Percentiles rank a stretch among this genome's conserved stretches.
Evolutionary conservation across 1,140 invertebrate species (phyloP).

Genomic region (Diabrotica virgifera): DNA sequence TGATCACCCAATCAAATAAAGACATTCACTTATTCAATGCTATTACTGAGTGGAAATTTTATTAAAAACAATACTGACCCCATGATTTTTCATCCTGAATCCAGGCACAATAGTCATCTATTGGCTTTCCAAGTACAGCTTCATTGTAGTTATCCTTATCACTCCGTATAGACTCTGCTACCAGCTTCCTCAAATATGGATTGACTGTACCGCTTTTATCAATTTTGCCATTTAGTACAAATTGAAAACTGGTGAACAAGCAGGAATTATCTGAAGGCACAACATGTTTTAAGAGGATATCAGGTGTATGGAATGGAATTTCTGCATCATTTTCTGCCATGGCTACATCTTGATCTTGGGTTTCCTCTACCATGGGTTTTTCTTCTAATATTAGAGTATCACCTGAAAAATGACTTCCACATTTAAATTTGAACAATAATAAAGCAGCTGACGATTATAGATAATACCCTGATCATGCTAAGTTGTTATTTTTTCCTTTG

Average conservation of each 20-base stretch:
- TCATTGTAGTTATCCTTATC: conserved; percentile 79
- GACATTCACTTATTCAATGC: too few relatives aligned
- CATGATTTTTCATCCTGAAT: conserved; percentile 81
- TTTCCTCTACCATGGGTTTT: conserved; percentile 43
- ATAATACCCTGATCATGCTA: too few relatives aligned
- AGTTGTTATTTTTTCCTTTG: too few relatives aligned
- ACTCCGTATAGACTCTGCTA: conserved; percentile 75
- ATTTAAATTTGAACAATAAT: too few relatives aligned
- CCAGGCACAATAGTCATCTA: conserved; percentile 84
- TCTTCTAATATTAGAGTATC: conserved; percentile 86
- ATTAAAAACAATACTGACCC: conserved; percentile 55
- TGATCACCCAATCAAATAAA: too few relatives aligned
- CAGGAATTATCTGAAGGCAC: conserved; percentile 96
- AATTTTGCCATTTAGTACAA: conserved; percentile 70
- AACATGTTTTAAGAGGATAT: conserved; percentile 83
- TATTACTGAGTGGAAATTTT: too few relatives aligned
- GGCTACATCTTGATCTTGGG: conserved; percentile 37
- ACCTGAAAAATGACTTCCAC: neutral
- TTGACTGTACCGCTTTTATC: conserved; percentile 68
- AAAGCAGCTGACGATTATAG: too few relatives aligned
- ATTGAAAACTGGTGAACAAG: conserved; percentile 85
- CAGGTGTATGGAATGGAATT: conserved; percentile 53
- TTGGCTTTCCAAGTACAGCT: conserved; percentile 82
- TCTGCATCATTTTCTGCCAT: conserved; percentile 43
- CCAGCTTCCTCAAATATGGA: conserved; percentile 76